A percentile compares a stretch with the other conserved stretches of the same genome.
Evolutionary conservation across 2,797 vertebrate genomes (phyloP).

Genomic region (Petrocephalus schoutedeni): DNA sequence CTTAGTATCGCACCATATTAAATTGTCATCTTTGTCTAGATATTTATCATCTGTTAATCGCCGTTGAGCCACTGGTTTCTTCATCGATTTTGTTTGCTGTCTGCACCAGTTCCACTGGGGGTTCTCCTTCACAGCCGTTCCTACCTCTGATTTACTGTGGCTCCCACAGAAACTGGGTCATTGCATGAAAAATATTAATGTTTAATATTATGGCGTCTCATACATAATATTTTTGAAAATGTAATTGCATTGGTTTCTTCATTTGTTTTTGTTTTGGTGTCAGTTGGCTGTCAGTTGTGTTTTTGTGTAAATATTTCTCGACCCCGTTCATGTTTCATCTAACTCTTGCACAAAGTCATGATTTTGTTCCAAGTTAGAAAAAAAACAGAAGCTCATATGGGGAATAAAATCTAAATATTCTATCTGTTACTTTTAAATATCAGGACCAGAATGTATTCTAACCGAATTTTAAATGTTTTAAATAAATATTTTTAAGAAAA

Average conservation of each 20-base stretch:
- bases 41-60: background rate
- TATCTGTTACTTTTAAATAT: background rate
- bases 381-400: background rate
- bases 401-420: background rate
- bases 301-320: background rate
- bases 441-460: background rate
- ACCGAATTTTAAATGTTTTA: background rate
- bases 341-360: background rate
- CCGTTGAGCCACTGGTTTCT: background rate
- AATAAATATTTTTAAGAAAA: constrained; percentile 1
- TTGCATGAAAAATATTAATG: background rate
- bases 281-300: background rate
- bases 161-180: background rate
- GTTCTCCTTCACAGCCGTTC: background rate
- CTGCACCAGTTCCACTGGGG: background rate
- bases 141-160: background rate
- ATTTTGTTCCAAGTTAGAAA: background rate
- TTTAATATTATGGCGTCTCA: background rate
- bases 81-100: background rate
- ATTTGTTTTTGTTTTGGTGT: background rate
- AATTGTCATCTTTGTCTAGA: background rate
- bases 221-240: background rate
- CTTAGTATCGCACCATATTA: background rate
- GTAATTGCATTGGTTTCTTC: background rate
- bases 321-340: background rate